Base-by-base conservation (phyloP, 2,888 invertebrate genomes). In the Zaprionus bogoriensis region DNA sequence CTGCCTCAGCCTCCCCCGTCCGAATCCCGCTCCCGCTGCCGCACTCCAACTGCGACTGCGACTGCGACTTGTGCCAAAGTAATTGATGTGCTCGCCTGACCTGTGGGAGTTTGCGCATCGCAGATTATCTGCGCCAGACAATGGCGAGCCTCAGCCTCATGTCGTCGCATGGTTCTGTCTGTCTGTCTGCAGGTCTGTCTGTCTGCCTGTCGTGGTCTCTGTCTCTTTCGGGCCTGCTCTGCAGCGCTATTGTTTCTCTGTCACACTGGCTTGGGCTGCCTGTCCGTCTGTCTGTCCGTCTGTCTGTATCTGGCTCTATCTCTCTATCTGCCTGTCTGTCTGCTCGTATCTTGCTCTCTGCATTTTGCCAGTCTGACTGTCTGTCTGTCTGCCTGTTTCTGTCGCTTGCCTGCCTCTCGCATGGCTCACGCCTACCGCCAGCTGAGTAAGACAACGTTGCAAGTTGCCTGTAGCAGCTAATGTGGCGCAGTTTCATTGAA, bases 51-150 rank as follows among this genome's bases (percentile, higher is more conserved):
- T 19, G 0, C 10, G 27, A 45, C 59, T 44, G 60, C 52, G 55
- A 55, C 72, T 57, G 59, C 79, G 77, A 81, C 84, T 87, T 88
- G 88, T 87, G 88, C 89, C 88, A 88, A 88, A 86, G 86, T 89
- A 88, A 89, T 89, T 88, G 89, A 89, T 88, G 88, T 87, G 89
- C 83, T 84, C 83, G 87, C 75, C 88, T 88, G 88, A 88, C 88
- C 88, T 88, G 88, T 87, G 82, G 88, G 88, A 88, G 88, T 88
- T 87, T 84, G 79, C 82, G 87, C 87, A 87, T 88, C 87, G 87
- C 87, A 87, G 88, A 88, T 88, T 89, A 87, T 88, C 88, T 88
- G 58, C 72, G 71, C 67, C 87, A 88, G 88, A 88, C 88, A 89
- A 88, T 88, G 87, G 84, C 67, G 67, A 44, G 66, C 64, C 70